phyloP scores from a whole-genome alignment of 1,140 invertebrate genomes.

The Sitobion miscanthi region DNA sequence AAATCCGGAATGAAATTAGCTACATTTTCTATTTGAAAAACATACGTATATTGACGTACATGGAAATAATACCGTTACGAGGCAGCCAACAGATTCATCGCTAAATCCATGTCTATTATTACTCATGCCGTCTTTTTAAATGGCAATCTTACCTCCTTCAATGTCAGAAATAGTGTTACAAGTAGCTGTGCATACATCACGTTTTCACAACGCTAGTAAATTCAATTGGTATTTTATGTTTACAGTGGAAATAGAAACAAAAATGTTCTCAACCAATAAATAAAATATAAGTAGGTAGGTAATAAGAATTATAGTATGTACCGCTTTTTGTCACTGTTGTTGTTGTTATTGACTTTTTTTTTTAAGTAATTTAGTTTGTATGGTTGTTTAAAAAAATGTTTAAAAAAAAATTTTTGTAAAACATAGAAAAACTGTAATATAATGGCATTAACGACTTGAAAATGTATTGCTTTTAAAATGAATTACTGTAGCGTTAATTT shows the following conservation, averaged over 20 bases:
- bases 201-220: neutral
- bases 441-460: neutral
- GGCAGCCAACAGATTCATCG: neutral
- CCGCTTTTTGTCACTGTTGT: neutral
- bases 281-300: neutral
- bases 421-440: neutral
- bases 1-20: neutral
- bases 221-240: neutral
- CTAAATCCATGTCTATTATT: conserved; percentile 22
- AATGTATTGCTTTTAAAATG: neutral
- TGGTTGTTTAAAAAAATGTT: neutral
- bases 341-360: neutral
- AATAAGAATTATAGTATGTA: no score
- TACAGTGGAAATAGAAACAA: neutral
- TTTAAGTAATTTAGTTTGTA: neutral
- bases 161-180: conserved; percentile 24
- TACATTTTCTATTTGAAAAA: neutral
- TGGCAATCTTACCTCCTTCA: conserved; percentile 21
- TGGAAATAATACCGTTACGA: neutral
- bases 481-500: neutral
- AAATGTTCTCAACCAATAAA: conserved; percentile 8
- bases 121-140: conserved; percentile 15
- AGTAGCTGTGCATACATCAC: neutral
- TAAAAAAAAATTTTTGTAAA: neutral
- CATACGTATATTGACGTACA: neutral